These are phyloP conservation scores for Chaetura pelagica DNA, from an alignment of 2,113 vertebrate genomes.

Conservation along the genomic window DNA sequence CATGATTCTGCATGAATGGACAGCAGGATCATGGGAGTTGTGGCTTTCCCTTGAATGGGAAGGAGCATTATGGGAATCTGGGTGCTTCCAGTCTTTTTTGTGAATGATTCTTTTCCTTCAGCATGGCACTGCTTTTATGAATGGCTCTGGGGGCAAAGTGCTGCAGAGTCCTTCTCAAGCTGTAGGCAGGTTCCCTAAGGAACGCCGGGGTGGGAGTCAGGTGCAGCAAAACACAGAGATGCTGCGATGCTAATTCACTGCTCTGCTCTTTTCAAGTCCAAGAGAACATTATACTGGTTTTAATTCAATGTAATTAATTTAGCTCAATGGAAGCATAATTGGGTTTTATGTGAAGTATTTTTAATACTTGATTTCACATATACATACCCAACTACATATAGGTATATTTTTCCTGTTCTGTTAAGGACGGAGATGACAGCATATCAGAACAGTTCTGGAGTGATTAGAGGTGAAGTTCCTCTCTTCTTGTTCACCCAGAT, in stretches of 20 bases:
- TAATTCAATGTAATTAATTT: neutral
- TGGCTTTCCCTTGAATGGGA: slow-evolving; percentile 62
- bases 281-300: neutral
- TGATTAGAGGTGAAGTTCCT: neutral
- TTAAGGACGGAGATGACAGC: neutral
- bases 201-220: neutral
- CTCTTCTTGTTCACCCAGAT: neutral
- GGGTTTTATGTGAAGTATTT: neutral
- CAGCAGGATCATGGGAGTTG: slow-evolving; percentile 36
- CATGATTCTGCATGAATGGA: slow-evolving; percentile 75
- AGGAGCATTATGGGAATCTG: slow-evolving; percentile 67
- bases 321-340: neutral
- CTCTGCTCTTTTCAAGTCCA: neutral
- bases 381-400: too few species aligned
- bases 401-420: neutral
- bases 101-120: slow-evolving; percentile 68
- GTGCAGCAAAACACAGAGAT: neutral
- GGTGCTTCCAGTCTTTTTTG: slow-evolving; percentile 35
- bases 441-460: neutral
- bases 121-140: slow-evolving; percentile 57
- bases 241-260: fast-evolving
- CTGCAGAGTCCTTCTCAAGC: neutral
- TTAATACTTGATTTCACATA: neutral
- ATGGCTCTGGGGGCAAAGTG: slow-evolving; percentile 53
- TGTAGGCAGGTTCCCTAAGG: neutral